A percentile compares a stretch with the other conserved stretches of the same genome.
Conservation (phyloP, 2,113 vertebrate genomes). For the Speoplatyrhinus poulsoni region DNA sequence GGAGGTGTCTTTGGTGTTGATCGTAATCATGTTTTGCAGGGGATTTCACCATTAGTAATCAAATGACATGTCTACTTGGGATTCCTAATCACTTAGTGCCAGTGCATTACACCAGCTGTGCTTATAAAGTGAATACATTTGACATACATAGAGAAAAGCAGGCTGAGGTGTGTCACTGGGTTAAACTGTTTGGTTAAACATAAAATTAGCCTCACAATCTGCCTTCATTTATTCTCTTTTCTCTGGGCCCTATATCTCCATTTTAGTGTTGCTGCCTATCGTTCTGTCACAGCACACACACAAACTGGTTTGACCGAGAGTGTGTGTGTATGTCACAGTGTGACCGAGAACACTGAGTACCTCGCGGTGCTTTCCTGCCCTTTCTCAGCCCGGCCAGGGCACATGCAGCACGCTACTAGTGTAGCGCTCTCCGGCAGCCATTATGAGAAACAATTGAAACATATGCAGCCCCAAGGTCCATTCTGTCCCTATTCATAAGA, state of each 20-base stretch:
- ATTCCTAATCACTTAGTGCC: conserved; percentile 54
- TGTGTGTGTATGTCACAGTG: not conserved
- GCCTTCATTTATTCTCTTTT: conserved; percentile 13
- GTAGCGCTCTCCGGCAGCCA: too few relatives aligned
- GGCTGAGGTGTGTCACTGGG: too few relatives aligned
- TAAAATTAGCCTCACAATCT: too few relatives aligned
- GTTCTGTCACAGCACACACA: not conserved
- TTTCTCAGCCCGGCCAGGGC: too few relatives aligned
- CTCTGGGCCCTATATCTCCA: not conserved
- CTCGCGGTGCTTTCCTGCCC: too few relatives aligned
- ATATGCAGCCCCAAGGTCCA: too few relatives aligned
- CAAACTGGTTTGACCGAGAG: not conserved
- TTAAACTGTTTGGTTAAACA: too few relatives aligned
- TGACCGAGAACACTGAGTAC: too few relatives aligned
- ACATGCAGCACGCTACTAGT: too few relatives aligned
- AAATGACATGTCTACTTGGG: conserved; percentile 40
- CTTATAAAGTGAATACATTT: not conserved
- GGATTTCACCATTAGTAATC: conserved; percentile 40
- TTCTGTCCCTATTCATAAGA: too few relatives aligned
- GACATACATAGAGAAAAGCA: too few relatives aligned
- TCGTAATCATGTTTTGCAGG: conserved; percentile 46
- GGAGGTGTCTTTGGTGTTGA: conserved; percentile 23
- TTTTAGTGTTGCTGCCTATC: not conserved
- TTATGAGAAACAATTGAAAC: too few relatives aligned
- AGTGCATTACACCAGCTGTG: conserved; percentile 44